phyloP scores from a whole-genome alignment of 1,140 invertebrate species.

The Bicyclus anynana region DNA sequence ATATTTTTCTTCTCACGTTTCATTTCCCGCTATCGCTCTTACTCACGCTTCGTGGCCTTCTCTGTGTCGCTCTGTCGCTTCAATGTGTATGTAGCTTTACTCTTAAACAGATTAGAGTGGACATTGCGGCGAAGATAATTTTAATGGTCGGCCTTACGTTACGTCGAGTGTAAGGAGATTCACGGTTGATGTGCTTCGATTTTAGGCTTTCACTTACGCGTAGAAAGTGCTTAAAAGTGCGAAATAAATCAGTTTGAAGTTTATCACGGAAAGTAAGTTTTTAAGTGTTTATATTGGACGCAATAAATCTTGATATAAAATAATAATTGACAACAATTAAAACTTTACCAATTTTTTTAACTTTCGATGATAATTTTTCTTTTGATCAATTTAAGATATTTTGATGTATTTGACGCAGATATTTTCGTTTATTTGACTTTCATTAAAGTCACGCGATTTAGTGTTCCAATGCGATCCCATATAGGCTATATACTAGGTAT shows the following conservation, averaged over 20 bases:
- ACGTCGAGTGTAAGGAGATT: constrained; percentile 35
- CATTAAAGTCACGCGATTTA: too few relatives aligned
- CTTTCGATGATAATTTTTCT: too few relatives aligned
- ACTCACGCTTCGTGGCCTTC: not conserved
- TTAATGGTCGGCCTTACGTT: constrained; percentile 51
- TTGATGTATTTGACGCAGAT: too few relatives aligned
- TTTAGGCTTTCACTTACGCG: constrained; percentile 38
- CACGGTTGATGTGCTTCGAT: constrained; percentile 37
- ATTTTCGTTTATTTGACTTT: too few relatives aligned
- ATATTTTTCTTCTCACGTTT: not conserved
- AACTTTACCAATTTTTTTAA: too few relatives aligned
- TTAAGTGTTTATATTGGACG: constrained; percentile 14
- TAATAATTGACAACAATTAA: not conserved
- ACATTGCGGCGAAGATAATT: constrained; percentile 54
- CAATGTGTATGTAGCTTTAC: constrained; percentile 2
- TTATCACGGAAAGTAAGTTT: constrained; percentile 9
- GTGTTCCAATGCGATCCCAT: too few relatives aligned
- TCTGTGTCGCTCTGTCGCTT: not conserved
- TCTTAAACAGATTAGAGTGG: constrained; percentile 61
- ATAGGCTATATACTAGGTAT: too few relatives aligned
- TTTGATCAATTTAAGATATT: too few relatives aligned
- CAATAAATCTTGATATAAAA: constrained; percentile 7
- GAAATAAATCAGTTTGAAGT: constrained; percentile 22
- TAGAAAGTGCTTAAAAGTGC: constrained; percentile 37
- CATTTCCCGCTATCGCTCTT: not conserved